These are phyloP conservation scores for Glaucomys volans DNA, from an alignment of 2,113 vertebrate species.

Conservation along the genomic window DNA sequence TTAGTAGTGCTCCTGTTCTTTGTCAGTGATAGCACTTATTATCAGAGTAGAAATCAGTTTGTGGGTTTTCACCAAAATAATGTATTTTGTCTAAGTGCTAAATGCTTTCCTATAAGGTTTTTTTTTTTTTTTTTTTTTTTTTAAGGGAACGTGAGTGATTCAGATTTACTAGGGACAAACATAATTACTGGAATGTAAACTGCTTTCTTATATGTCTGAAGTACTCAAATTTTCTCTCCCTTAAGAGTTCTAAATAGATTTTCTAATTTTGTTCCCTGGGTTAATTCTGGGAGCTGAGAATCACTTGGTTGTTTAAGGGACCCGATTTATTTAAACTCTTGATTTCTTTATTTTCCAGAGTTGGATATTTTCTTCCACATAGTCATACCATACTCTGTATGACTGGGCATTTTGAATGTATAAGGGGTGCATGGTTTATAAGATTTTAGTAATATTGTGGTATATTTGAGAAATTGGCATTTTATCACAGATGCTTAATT, in stretches of 20 bases:
- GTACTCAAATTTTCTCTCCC: background rate
- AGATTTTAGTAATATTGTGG: background rate
- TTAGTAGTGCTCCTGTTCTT: background rate
- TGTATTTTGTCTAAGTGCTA: background rate
- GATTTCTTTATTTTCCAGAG: background rate
- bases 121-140: too few relatives aligned
- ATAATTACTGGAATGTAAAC: background rate
- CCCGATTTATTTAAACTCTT: background rate
- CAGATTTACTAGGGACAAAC: conserved; percentile 18
- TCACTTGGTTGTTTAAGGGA: background rate
- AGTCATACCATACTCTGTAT: background rate
- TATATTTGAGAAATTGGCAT: background rate
- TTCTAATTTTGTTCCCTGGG: background rate
- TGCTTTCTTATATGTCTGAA: background rate
- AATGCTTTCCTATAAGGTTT: background rate
- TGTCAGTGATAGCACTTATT: background rate
- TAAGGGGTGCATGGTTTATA: background rate
- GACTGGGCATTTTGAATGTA: background rate
- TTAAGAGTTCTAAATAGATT: conserved; percentile 1
- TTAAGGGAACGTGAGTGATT: too few relatives aligned
- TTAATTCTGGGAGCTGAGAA: background rate
- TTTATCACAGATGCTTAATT: background rate
- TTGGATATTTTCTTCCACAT: background rate
- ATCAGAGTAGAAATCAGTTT: conserved; percentile 29
- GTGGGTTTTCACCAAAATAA: background rate